Conservation (phyloP, 2,888 invertebrate genomes). For the Megastigmus dorsalis region DNA sequence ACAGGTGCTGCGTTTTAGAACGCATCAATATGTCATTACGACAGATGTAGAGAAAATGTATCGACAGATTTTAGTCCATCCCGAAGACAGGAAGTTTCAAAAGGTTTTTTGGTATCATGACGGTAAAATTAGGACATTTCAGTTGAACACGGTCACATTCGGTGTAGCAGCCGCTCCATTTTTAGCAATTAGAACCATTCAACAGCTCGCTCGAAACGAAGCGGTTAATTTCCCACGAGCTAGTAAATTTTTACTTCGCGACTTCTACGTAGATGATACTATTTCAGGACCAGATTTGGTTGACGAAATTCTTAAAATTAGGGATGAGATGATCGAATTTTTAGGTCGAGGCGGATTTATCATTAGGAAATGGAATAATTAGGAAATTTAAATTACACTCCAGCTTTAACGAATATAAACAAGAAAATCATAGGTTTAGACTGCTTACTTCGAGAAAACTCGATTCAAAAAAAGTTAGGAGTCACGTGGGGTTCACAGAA, state of each 20-base stretch:
- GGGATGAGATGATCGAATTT: not conserved
- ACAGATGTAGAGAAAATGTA: not conserved
- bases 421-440: not conserved
- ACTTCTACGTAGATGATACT: not conserved
- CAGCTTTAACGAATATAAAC: not conserved
- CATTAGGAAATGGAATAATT: not conserved
- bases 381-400: not conserved
- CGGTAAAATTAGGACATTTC: not conserved
- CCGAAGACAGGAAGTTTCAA: constrained; percentile 5
- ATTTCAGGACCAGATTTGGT: not conserved
- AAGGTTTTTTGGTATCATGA: not conserved
- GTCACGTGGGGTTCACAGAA: not conserved
- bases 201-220: constrained; percentile 53
- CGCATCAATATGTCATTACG: not conserved
- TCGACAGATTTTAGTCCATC: not conserved
- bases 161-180: constrained; percentile 55
- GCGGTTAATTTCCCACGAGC: not conserved
- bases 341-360: not conserved
- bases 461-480: not conserved
- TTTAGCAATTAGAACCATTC: constrained; percentile 55
- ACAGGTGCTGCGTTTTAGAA: constrained; percentile 13
- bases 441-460: not conserved
- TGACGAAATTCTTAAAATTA: not conserved
- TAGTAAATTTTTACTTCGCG: not conserved
- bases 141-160: constrained; percentile 38